Percentiles rank a stretch among this genome's conserved stretches.
phyloP scores from a whole-genome alignment of 2,888 invertebrate species.

The Entomobrya multifasciata region DNA sequence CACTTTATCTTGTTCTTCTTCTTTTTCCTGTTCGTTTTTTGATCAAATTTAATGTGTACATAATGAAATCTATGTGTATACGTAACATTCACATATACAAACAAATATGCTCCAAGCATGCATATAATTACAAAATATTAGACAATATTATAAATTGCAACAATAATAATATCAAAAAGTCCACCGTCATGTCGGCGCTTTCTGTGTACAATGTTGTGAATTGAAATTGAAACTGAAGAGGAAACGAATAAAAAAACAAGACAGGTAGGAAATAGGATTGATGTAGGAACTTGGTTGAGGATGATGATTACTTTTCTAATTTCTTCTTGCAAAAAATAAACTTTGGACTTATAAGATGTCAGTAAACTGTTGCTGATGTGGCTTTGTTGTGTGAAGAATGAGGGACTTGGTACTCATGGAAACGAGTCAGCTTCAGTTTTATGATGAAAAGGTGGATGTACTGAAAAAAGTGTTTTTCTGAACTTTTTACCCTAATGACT shows the following conservation, averaged over 20 bases:
- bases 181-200: slow-evolving; percentile 55
- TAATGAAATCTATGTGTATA: background rate
- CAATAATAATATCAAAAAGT: slow-evolving; percentile 46
- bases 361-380: slow-evolving; percentile 7
- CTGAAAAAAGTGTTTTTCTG: slow-evolving; percentile 18
- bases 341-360: no score
- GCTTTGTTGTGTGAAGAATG: background rate
- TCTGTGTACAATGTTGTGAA: background rate
- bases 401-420: background rate
- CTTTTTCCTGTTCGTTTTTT: background rate
- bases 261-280: slow-evolving; percentile 40
- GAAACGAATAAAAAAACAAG: slow-evolving; percentile 47
- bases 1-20: background rate
- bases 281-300: slow-evolving; percentile 4
- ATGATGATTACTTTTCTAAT: slow-evolving; percentile 1
- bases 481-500: slow-evolving; percentile 23
- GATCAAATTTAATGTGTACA: slow-evolving; percentile 13
- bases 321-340: slow-evolving; percentile 22
- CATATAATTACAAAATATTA: slow-evolving; percentile 53
- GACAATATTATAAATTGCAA: slow-evolving; percentile 18
- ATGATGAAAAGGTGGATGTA: slow-evolving; percentile 33
- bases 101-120: slow-evolving; percentile 11
- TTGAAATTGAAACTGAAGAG: slow-evolving; percentile 33
- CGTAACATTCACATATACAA: background rate
- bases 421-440: slow-evolving; percentile 19